Evolutionary conservation across 2,797 vertebrate genomes (phyloP).

Genomic region (Chromis chromis): DNA sequence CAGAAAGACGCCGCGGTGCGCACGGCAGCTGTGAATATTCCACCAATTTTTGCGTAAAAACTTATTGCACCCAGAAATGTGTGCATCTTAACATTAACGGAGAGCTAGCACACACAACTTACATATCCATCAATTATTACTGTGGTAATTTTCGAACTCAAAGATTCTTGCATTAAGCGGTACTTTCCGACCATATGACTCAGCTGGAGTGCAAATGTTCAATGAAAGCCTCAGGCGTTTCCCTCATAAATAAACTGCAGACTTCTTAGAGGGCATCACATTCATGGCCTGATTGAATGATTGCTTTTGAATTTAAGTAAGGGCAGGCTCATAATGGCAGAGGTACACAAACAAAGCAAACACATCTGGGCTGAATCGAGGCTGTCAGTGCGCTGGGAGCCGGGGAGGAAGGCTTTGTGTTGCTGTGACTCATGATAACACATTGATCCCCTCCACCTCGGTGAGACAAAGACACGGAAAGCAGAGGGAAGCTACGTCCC

Average conservation of each 20-base stretch:
- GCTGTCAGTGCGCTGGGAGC: conserved; percentile 50
- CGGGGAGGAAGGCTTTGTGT: conserved; percentile 66
- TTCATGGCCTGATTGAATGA: conserved; percentile 61
- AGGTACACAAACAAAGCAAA: conserved; percentile 72
- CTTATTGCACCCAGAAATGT: conserved; percentile 29
- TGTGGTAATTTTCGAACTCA: conserved; percentile 2
- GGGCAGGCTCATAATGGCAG: conserved; percentile 67
- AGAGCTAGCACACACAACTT: conserved; percentile 8
- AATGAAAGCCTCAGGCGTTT: conserved; percentile 50
- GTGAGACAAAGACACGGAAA: conserved; percentile 54
- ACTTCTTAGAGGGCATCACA: conserved; percentile 59
- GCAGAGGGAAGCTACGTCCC: conserved; percentile 59
- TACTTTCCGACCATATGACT: conserved; percentile 31
- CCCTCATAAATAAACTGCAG: conserved; percentile 62
- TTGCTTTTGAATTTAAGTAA: conserved; percentile 63
- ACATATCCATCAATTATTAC: neutral
- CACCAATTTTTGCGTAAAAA: conserved; percentile 55
- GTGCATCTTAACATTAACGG: conserved; percentile 18
- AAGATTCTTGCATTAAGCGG: conserved; percentile 3
- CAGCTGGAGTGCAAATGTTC: conserved; percentile 33
- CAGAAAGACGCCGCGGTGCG: conserved; percentile 64
- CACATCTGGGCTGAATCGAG: conserved; percentile 66
- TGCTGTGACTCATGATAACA: conserved; percentile 69
- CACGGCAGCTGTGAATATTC: conserved; percentile 63
- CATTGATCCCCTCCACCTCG: conserved; percentile 53